Conservation (phyloP, 2,888 invertebrate species). For the Calliphora vomitoria region DNA sequence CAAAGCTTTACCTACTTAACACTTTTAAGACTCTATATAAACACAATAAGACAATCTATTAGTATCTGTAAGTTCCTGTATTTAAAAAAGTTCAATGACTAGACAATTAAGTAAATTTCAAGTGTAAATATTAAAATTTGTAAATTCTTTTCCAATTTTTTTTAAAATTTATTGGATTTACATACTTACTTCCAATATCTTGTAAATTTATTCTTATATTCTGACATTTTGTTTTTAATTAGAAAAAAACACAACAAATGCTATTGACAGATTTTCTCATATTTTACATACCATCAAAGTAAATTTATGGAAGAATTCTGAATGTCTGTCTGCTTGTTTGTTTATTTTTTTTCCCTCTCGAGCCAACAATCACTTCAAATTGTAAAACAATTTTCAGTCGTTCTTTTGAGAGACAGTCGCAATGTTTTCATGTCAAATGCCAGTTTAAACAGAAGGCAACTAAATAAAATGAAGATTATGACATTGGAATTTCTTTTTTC, state of each 20-base stretch:
- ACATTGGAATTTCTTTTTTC: conserved; percentile 42
- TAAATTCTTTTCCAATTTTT: neutral
- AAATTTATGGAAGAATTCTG: neutral
- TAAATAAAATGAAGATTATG: conserved; percentile 28
- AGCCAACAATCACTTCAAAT: conserved; percentile 20
- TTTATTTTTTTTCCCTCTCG: neutral
- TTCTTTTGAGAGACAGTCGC: conserved; percentile 39
- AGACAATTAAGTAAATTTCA: neutral
- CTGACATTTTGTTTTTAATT: conserved; percentile 30
- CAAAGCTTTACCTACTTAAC: too few species aligned
- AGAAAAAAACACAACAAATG: conserved; percentile 36
- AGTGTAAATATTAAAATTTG: neutral
- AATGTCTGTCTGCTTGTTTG: neutral
- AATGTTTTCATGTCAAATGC: conserved; percentile 50
- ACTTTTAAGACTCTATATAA: neutral
- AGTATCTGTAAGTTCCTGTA: neutral
- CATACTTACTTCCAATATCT: neutral
- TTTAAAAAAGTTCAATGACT: conserved; percentile 24
- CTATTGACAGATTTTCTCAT: conserved; percentile 15
- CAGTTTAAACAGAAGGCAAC: conserved; percentile 19
- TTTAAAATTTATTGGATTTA: neutral
- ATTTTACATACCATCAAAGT: neutral
- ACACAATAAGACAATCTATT: neutral
- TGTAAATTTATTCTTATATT: neutral
- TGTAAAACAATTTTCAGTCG: conserved; percentile 15